phyloP scores from a whole-genome alignment of 2,113 vertebrate genomes.

The Nycticryphes semicollaris region DNA sequence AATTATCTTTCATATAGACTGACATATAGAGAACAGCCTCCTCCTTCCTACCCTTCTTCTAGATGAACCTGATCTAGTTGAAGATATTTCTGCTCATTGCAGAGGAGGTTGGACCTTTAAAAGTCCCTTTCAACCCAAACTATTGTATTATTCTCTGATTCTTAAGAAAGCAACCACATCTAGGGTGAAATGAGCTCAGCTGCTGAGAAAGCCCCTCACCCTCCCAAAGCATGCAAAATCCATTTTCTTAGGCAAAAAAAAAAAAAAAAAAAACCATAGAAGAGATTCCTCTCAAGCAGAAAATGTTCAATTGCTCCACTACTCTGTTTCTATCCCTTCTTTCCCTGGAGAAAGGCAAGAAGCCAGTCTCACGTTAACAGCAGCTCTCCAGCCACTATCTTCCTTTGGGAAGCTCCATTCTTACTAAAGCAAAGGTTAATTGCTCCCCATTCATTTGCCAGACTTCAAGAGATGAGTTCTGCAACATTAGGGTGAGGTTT shows the following conservation, averaged over 20 bases:
- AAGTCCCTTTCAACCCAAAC: neutral
- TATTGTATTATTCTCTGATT: neutral
- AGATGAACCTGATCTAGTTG: neutral
- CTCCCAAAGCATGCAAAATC: neutral
- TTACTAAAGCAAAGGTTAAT: constrained; percentile 25
- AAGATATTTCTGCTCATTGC: neutral
- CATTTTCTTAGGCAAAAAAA: neutral
- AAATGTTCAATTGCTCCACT: neutral
- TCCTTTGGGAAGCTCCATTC: neutral
- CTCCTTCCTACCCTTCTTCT: neutral
- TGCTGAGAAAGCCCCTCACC: neutral
- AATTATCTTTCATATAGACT: neutral
- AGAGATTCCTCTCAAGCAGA: neutral
- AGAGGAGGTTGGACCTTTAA: neutral
- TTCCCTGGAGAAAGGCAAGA: neutral
- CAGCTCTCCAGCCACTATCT: neutral
- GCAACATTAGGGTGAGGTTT: neutral
- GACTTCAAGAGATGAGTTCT: constrained; percentile 7
- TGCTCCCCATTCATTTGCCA: neutral
- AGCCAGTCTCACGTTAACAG: neutral
- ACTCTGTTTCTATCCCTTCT: neutral
- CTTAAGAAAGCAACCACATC: neutral
- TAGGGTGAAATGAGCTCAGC: neutral
- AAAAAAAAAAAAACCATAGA: no score
- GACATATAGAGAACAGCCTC: neutral